Evolutionary conservation across 2,888 invertebrate species (phyloP).

Genomic region (Hypolimnas misippus): DNA sequence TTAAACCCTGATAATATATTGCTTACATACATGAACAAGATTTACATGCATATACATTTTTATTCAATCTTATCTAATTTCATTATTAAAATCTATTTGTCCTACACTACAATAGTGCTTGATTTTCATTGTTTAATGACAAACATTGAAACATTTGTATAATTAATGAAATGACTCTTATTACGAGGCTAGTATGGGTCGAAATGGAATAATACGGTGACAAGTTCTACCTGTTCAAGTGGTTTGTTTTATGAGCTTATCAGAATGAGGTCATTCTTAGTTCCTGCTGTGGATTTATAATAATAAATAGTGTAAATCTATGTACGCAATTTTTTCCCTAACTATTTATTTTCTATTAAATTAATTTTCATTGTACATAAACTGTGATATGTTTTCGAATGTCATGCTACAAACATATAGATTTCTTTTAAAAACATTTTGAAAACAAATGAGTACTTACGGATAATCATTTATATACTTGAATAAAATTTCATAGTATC

Average conservation of each 20-base stretch:
- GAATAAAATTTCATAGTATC: no score
- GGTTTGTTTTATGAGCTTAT: conserved; percentile 22
- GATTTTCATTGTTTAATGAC: conserved; percentile 21
- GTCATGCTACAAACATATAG: no score
- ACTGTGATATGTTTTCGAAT: no score
- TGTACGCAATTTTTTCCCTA: no score
- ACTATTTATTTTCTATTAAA: no score
- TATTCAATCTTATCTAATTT: conserved; percentile 14
- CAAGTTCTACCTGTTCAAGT: conserved; percentile 4
- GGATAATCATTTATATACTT: no score
- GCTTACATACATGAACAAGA: background rate
- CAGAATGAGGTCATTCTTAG: conserved; percentile 31
- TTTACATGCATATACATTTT: conserved; percentile 3
- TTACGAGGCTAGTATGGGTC: background rate
- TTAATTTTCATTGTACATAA: no score
- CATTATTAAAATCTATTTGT: conserved; percentile 19
- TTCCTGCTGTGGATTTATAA: no score
- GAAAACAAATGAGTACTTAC: no score
- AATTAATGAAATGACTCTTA: conserved; percentile 11
- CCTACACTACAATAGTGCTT: conserved; percentile 5
- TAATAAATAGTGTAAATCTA: no score
- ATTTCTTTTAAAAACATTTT: no score
- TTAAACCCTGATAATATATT: background rate
- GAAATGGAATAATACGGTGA: background rate
- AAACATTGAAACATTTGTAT: conserved; percentile 22